Percentiles rank a stretch among this genome's conserved stretches.
Evolutionary conservation across 2,113 vertebrate species (phyloP).

Genomic region (Anolis carolinensis): DNA sequence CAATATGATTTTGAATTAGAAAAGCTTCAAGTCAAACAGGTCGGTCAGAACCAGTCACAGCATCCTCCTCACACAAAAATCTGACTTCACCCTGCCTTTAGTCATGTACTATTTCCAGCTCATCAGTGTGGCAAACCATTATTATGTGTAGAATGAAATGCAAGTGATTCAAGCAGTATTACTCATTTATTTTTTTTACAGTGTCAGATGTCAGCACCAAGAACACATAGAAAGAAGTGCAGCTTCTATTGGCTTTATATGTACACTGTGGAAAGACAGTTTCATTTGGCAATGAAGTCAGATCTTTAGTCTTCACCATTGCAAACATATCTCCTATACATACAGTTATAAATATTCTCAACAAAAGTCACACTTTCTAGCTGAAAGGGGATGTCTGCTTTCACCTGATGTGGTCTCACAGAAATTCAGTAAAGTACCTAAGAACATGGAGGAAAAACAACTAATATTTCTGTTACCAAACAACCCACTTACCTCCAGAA

Average conservation of each 20-base stretch:
- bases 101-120: neutral
- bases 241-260: neutral
- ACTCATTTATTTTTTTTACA: neutral
- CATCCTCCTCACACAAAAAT: neutral
- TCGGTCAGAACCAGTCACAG: neutral
- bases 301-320: neutral
- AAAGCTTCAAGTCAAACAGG: neutral
- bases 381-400: slow-evolving; percentile 34
- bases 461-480: neutral
- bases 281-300: slow-evolving; percentile 1
- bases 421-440: slow-evolving; percentile 5
- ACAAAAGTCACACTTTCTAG: slow-evolving; percentile 24
- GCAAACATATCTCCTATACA: neutral
- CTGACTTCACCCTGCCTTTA: neutral
- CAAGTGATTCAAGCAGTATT: neutral
- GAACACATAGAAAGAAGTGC: neutral
- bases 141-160: neutral
- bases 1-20: neutral
- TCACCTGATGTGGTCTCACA: slow-evolving; percentile 15
- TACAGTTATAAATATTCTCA: slow-evolving; percentile 41
- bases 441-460: neutral
- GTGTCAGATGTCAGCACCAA: neutral
- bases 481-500: neutral
- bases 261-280: neutral
- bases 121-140: neutral